A percentile compares a stretch with the other conserved stretches of the same genome.
Conservation (phyloP, 2,888 invertebrate species). For the Cartodere bifasciata region DNA sequence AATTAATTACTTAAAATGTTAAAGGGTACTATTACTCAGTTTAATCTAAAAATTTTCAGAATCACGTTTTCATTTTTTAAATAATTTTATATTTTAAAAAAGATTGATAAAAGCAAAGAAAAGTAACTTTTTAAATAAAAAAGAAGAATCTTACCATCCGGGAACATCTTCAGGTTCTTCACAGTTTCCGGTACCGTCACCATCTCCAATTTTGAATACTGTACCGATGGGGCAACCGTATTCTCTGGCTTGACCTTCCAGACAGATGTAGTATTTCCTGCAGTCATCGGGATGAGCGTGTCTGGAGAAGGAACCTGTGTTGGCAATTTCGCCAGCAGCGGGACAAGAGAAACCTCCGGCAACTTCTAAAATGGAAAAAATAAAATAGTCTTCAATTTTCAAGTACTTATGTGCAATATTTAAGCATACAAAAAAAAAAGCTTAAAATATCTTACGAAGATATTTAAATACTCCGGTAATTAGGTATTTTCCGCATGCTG, state of each 20-base stretch:
- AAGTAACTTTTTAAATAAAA: no score
- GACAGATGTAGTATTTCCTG: conserved; percentile 90
- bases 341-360: conserved; percentile 83
- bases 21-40: no score
- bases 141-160: conserved; percentile 64
- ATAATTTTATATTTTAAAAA: no score
- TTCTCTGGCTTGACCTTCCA: conserved; percentile 81
- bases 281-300: conserved; percentile 92
- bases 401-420: neutral
- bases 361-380: conserved; percentile 52
- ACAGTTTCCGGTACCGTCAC: conserved; percentile 84
- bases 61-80: no score
- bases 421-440: neutral
- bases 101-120: no score
- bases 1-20: no score
- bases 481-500: no score
- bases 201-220: conserved; percentile 86
- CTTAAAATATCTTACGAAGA: neutral
- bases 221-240: conserved; percentile 94
- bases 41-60: no score
- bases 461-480: no score
- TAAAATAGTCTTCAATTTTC: conserved; percentile 1
- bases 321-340: conserved; percentile 66
- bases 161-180: conserved; percentile 92
- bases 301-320: conserved; percentile 81